Evolutionary conservation across 2,113 vertebrate species (phyloP).

Genomic region (Cromileptes altivelis): DNA sequence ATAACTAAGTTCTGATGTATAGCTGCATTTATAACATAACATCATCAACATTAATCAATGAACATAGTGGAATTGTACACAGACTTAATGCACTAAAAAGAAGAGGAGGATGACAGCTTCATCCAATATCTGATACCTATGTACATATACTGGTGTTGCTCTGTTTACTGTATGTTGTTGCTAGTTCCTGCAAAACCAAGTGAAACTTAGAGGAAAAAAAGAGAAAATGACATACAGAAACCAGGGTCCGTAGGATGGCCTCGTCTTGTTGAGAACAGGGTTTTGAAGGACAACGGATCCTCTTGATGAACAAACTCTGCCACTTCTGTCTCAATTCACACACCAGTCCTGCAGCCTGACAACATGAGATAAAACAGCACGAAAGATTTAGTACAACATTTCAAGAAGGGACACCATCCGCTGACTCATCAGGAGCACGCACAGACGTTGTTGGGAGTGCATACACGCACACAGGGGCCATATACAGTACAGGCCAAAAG

Average conservation of each 20-base stretch:
- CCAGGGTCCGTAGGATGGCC: constrained; percentile 86
- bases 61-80: background rate
- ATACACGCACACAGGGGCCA: no score
- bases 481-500: no score
- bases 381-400: background rate
- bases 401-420: no score
- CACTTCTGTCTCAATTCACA: constrained; percentile 94
- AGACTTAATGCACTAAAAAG: background rate
- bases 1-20: background rate
- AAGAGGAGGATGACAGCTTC: background rate
- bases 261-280: constrained; percentile 92
- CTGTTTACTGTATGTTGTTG: background rate
- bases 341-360: constrained; percentile 88
- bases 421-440: no score
- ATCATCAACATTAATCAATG: background rate
- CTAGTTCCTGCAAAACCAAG: background rate
- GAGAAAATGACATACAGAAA: constrained; percentile 76
- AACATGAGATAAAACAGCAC: background rate
- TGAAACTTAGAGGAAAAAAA: background rate
- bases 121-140: background rate
- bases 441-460: no score
- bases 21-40: no score
- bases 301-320: constrained; percentile 91
- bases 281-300: constrained; percentile 91
- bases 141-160: background rate